Conservation (phyloP, 1,140 invertebrate species). For the Lepidurus couesii region DNA sequence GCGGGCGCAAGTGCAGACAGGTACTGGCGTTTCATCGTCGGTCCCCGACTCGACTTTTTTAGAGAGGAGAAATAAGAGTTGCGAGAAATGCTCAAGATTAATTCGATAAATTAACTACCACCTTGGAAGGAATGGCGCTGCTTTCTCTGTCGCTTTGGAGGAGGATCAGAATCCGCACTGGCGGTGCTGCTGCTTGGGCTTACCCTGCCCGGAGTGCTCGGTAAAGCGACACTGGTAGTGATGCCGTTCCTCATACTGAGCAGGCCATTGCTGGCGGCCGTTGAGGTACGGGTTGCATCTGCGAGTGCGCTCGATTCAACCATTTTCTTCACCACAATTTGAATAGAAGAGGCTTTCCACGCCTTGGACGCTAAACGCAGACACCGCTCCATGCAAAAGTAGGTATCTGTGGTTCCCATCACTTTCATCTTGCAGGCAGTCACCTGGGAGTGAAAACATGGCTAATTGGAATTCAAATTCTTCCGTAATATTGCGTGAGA, state of each 20-base stretch:
- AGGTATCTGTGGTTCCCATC: not conserved
- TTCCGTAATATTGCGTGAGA: not conserved
- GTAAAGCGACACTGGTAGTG: too few species aligned
- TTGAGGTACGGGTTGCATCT: not conserved
- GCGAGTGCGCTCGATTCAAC: not conserved
- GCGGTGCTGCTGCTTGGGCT: too few species aligned
- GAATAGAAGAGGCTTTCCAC: slow-evolving; percentile 1
- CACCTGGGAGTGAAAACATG: not conserved
- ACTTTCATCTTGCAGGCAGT: not conserved
- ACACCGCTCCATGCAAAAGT: not conserved
- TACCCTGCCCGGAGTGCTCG: too few species aligned
- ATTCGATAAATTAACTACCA: too few species aligned
- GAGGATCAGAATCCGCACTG: too few species aligned
- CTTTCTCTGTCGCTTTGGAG: too few species aligned
- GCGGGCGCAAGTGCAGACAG: not conserved
- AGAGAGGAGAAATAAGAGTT: not conserved
- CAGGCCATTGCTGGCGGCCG: not conserved
- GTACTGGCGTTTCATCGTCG: not conserved
- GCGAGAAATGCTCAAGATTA: too few species aligned
- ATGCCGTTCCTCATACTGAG: not conserved
- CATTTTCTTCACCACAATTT: not conserved
- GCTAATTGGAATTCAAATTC: not conserved
- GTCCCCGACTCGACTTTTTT: not conserved
- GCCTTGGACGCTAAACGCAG: not conserved
- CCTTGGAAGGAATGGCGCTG: too few species aligned